phyloP scores from a whole-genome alignment of 2,797 vertebrate species.

The Huso huso region DNA sequence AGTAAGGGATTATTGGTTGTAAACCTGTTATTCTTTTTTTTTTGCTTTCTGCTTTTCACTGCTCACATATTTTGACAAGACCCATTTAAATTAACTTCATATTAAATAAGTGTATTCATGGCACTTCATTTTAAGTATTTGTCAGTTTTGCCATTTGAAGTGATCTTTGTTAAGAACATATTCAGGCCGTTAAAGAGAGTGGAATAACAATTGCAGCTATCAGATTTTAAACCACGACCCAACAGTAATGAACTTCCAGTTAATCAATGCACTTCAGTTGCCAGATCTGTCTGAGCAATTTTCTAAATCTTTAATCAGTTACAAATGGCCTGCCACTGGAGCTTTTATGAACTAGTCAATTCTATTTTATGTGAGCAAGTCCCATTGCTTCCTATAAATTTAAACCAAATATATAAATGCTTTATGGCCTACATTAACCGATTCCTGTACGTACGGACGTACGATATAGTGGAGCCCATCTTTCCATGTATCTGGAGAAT shows the following conservation, averaged over 20 bases:
- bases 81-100: too few species aligned
- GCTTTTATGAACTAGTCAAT: constrained; percentile 7
- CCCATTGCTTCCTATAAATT: too few species aligned
- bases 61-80: too few species aligned
- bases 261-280: not conserved
- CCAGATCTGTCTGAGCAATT: not conserved
- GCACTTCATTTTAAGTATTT: not conserved
- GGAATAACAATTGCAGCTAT: constrained; percentile 18
- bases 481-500: too few species aligned
- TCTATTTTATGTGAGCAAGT: constrained; percentile 23
- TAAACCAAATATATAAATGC: too few species aligned
- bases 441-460: too few species aligned
- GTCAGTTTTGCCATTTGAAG: constrained; percentile 21
- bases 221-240: constrained; percentile 12
- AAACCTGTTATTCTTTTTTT: too few species aligned
- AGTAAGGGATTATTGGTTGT: too few species aligned
- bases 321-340: not conserved
- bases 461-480: too few species aligned
- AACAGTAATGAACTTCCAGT: constrained; percentile 10
- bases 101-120: too few species aligned
- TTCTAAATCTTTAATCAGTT: not conserved
- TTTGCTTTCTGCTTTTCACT: too few species aligned
- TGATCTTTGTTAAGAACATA: constrained; percentile 25
- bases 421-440: too few species aligned
- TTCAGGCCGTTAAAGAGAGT: not conserved